Percentiles rank a stretch among this genome's conserved stretches.
These are phyloP conservation scores for Melanotus villosus DNA, from an alignment of 2,888 invertebrate genomes.

Conservation along the genomic window DNA sequence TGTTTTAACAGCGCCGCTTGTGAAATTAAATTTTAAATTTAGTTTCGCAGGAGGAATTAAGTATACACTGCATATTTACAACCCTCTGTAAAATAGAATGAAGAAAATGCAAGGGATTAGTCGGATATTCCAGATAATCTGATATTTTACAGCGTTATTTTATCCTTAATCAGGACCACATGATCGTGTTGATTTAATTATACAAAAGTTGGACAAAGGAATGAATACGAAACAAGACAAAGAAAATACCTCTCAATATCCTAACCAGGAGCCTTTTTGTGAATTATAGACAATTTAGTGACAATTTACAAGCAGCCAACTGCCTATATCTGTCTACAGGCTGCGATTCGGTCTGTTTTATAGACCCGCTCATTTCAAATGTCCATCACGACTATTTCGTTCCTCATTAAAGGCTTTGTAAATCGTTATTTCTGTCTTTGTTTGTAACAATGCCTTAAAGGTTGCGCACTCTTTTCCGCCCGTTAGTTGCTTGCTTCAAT, in stretches of 20 bases:
- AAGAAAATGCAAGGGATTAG: too few relatives aligned
- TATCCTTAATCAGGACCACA: background rate
- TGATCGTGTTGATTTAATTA: background rate
- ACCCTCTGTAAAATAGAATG: background rate
- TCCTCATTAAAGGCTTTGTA: conserved; percentile 76
- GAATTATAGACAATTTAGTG: conserved; percentile 57
- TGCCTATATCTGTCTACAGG: conserved; percentile 63
- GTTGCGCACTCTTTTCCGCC: conserved; percentile 32
- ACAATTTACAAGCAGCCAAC: conserved; percentile 65
- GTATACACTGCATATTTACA: conserved; percentile 15
- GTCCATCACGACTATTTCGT: conserved; percentile 78
- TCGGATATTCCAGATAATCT: too few relatives aligned
- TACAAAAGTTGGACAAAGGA: conserved; percentile 20
- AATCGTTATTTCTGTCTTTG: conserved; percentile 67
- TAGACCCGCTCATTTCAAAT: conserved; percentile 72
- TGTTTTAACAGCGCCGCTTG: conserved; percentile 57
- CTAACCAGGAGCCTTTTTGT: conserved; percentile 47
- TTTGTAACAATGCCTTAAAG: conserved; percentile 34
- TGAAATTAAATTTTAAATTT: conserved; percentile 57
- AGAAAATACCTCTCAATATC: conserved; percentile 46
- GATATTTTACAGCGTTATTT: too few relatives aligned
- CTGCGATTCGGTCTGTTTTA: conserved; percentile 62
- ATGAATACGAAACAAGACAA: conserved; percentile 39
- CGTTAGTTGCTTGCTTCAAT: conserved; percentile 48
- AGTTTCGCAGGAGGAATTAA: conserved; percentile 38